Percentiles rank a stretch among this genome's conserved stretches.
These are phyloP conservation scores for Encarsia formosa DNA, from an alignment of 2,888 invertebrate genomes.

Conservation along the genomic window DNA sequence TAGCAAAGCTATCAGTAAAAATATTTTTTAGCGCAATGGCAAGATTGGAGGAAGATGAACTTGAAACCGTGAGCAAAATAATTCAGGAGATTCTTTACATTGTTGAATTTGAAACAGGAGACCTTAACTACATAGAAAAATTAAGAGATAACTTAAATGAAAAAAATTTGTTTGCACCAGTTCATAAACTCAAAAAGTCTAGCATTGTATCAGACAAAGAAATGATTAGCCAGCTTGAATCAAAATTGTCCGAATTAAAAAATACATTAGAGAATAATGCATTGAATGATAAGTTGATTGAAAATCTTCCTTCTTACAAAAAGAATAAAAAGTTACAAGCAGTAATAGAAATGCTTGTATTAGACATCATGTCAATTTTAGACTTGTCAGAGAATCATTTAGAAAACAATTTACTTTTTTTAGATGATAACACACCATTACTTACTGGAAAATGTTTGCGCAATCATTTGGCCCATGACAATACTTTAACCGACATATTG, in stretches of 20 bases:
- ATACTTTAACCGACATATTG: slow-evolving; percentile 23
- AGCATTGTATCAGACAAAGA: neutral
- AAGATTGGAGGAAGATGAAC: no score
- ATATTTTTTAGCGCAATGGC: no score
- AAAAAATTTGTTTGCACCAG: neutral
- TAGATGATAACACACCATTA: slow-evolving; percentile 28
- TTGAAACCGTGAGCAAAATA: slow-evolving; percentile 4
- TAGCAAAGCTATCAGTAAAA: no score
- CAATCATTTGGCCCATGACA: slow-evolving; percentile 31
- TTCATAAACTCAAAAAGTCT: slow-evolving; percentile 5
- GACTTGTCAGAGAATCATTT: neutral
- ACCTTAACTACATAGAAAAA: slow-evolving; percentile 10
- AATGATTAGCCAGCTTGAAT: neutral
- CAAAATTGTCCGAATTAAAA: neutral
- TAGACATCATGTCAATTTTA: slow-evolving; percentile 31
- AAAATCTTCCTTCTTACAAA: slow-evolving; percentile 4
- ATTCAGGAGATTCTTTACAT: slow-evolving; percentile 16
- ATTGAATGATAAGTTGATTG: neutral
- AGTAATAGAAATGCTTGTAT: slow-evolving; percentile 30
- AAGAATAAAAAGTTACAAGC: slow-evolving; percentile 18
- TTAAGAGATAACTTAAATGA: slow-evolving; percentile 4
- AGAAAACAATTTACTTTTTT: slow-evolving; percentile 23
- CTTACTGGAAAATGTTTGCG: slow-evolving; percentile 32
- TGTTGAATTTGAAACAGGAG: slow-evolving; percentile 12
- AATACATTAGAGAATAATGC: neutral